Evolutionary conservation across 2,888 invertebrate genomes (phyloP).

Genomic region (Drosophila subquinaria): DNA sequence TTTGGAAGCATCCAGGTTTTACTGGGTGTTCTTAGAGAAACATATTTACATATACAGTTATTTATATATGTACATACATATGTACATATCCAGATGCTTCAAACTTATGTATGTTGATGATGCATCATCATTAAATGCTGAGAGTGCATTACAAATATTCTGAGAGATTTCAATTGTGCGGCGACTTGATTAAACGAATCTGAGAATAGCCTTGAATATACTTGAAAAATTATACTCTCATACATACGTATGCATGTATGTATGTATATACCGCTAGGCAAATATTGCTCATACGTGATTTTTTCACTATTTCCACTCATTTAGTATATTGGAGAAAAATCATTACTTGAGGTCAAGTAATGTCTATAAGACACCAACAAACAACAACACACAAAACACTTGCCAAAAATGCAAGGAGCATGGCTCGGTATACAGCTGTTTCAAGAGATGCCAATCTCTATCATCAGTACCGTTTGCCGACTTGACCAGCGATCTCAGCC

Average conservation of each 20-base stretch:
- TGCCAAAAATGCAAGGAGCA: no score
- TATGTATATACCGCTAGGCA: not conserved
- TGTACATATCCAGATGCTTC: not conserved
- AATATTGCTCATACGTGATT: not conserved
- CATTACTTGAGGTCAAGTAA: no score
- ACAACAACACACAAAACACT: no score
- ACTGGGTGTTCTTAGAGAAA: slow-evolving; percentile 20
- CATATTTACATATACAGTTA: not conserved
- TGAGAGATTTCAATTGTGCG: not conserved
- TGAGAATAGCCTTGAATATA: not conserved
- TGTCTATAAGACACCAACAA: no score
- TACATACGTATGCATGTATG: not conserved
- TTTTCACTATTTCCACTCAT: not conserved
- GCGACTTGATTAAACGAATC: slow-evolving; percentile 6
- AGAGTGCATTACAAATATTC: not conserved
- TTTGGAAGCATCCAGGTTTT: no score
- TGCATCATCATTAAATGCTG: slow-evolving; percentile 9
- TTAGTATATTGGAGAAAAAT: not conserved
- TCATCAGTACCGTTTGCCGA: no score
- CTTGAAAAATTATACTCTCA: not conserved
- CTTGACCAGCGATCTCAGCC: no score
- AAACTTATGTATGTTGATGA: not conserved
- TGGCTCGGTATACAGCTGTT: no score
- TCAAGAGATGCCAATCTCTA: no score
- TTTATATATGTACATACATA: not conserved